Conservation (phyloP, 1,140 invertebrate genomes). For the Brachionus paranguensis region DNA sequence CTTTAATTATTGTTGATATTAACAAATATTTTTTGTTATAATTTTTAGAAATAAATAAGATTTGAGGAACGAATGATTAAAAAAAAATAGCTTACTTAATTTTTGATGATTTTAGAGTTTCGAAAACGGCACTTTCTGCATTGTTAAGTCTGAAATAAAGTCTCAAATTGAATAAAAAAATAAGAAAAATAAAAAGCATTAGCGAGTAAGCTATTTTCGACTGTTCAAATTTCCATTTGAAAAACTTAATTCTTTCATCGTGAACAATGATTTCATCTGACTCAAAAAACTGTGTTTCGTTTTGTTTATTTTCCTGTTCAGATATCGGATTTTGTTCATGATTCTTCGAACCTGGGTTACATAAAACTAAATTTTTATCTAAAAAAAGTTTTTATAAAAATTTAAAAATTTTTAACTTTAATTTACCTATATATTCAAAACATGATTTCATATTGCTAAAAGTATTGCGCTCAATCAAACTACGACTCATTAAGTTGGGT, state of each 20-base stretch:
- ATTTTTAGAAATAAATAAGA: background rate
- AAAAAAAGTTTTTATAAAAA: background rate
- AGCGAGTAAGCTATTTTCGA: background rate
- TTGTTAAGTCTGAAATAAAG: background rate
- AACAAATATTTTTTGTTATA: too few relatives aligned
- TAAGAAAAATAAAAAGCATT: background rate
- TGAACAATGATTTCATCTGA: background rate
- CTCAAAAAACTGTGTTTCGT: too few relatives aligned
- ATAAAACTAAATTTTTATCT: background rate
- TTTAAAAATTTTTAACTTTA: background rate
- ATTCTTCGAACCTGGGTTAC: background rate
- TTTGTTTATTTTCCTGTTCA: too few relatives aligned
- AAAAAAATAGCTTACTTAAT: background rate
- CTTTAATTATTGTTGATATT: too few relatives aligned
- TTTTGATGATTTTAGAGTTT: background rate
- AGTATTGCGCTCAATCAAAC: slow-evolving; percentile 24
- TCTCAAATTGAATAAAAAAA: background rate
- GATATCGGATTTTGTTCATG: background rate
- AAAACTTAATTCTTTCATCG: background rate
- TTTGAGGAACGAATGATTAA: background rate
- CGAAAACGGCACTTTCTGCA: background rate
- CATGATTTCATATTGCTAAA: slow-evolving; percentile 10
- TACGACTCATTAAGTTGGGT: background rate
- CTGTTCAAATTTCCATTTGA: background rate
- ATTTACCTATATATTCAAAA: slow-evolving; percentile 13